phyloP scores from a whole-genome alignment of 2,797 vertebrate genomes.

The Podargus strigoides region DNA sequence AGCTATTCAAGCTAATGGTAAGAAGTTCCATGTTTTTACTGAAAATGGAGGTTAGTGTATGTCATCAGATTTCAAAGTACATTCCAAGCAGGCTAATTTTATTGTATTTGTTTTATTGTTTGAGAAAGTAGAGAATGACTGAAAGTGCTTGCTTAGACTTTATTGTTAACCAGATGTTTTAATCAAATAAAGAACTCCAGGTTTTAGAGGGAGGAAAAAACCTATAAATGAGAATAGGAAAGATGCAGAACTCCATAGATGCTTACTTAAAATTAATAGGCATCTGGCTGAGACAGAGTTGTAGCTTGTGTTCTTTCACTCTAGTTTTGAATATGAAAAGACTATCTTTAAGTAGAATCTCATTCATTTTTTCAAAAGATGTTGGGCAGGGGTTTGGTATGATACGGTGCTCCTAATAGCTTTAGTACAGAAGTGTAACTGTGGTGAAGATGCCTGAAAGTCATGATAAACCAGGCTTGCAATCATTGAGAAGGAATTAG shows the following conservation, averaged over 20 bases:
- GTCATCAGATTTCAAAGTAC: background rate
- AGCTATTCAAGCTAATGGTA: slow-evolving; percentile 97
- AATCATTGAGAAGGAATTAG: background rate
- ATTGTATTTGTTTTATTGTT: background rate
- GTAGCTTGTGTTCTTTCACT: background rate
- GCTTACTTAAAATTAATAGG: background rate
- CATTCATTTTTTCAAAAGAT: background rate
- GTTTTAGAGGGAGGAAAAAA: background rate
- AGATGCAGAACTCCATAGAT: background rate
- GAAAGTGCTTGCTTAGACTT: background rate
- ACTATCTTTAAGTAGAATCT: background rate
- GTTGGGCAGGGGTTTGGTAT: background rate
- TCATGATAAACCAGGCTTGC: background rate
- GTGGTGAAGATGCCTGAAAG: background rate
- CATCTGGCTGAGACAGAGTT: background rate
- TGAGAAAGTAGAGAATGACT: background rate
- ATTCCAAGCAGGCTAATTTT: background rate
- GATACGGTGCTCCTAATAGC: background rate
- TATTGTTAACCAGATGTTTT: background rate
- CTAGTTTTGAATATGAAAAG: background rate
- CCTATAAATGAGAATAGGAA: background rate
- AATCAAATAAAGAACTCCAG: background rate
- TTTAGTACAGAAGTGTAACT: background rate
- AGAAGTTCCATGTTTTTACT: slow-evolving; percentile 14
- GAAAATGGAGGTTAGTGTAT: background rate